Percentiles rank a stretch among this genome's conserved stretches.
Evolutionary conservation across 1,140 invertebrate species (phyloP).

Genomic region (Druon quercuslanigerum): DNA sequence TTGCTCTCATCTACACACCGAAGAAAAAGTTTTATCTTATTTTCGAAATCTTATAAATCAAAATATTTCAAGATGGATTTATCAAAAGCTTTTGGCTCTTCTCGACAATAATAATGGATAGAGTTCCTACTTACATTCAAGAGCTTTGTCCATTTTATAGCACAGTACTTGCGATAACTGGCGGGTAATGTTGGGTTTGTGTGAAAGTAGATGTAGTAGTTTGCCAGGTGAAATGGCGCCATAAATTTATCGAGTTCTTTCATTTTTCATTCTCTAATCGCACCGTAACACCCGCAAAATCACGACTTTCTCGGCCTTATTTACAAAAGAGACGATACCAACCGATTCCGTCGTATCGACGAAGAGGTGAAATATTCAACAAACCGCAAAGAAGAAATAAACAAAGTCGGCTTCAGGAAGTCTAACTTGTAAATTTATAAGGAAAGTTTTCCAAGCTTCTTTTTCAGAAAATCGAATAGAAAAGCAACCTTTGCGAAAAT

Average conservation of each 20-base stretch:
- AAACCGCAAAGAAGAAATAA: not conserved
- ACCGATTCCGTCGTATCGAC: not conserved
- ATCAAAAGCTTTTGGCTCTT: not conserved
- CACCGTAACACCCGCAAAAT: not conserved
- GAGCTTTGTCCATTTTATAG: slow-evolving; percentile 18
- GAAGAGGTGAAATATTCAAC: not conserved
- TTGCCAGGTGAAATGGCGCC: slow-evolving; percentile 21
- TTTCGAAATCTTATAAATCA: too few relatives aligned
- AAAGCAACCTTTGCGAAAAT: slow-evolving; percentile 12
- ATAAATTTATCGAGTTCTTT: slow-evolving; percentile 13
- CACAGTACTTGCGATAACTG: slow-evolving; percentile 11
- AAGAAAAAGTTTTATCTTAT: too few relatives aligned
- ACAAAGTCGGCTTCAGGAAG: slow-evolving; percentile 6
- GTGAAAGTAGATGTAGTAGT: not conserved
- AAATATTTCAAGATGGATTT: too few relatives aligned
- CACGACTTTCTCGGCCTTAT: slow-evolving; percentile 2
- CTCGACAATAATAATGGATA: not conserved
- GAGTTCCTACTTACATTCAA: not conserved
- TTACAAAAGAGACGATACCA: slow-evolving; percentile 14
- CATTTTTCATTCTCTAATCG: slow-evolving; percentile 1
- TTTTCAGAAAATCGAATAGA: slow-evolving; percentile 24
- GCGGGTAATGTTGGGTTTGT: not conserved
- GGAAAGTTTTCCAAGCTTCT: slow-evolving; percentile 13
- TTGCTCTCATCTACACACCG: too few relatives aligned
- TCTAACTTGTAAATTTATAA: slow-evolving; percentile 28